Conservation (phyloP, 2,888 invertebrate species). For the Drosophila putrida region DNA sequence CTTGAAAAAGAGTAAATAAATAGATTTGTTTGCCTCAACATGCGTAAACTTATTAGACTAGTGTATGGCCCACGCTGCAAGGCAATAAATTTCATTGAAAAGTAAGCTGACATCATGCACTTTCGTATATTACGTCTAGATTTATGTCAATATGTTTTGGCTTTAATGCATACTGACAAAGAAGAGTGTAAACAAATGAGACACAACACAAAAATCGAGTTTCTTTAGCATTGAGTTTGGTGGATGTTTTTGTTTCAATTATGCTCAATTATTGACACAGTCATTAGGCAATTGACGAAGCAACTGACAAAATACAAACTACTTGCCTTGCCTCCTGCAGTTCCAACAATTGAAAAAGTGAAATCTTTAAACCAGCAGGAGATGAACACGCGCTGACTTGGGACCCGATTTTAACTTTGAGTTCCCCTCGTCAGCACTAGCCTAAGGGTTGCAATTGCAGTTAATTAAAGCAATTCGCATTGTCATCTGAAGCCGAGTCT, state of each 20-base stretch:
- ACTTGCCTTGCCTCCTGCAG: constrained; percentile 31
- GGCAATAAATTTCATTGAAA: constrained; percentile 45
- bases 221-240: constrained; percentile 24
- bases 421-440: constrained; percentile 3
- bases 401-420: constrained; percentile 28
- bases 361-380: constrained; percentile 77
- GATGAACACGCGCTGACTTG: constrained; percentile 61
- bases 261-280: constrained; percentile 79
- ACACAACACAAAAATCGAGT: constrained; percentile 32
- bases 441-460: constrained; percentile 66
- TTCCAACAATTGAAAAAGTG: constrained; percentile 56
- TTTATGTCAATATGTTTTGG: constrained; percentile 14
- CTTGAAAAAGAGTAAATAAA: constrained; percentile 39
- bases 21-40: constrained; percentile 3
- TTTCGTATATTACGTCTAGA: constrained; percentile 7
- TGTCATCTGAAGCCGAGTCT: constrained; percentile 15
- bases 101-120: constrained; percentile 14
- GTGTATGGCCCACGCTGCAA: constrained; percentile 42
- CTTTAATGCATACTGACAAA: constrained; percentile 34
- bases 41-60: constrained; percentile 27
- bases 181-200: constrained; percentile 73
- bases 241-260: constrained; percentile 71
- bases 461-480: constrained; percentile 61
- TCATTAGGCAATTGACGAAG: constrained; percentile 74
- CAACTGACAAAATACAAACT: constrained; percentile 37